Evolutionary conservation across 2,888 invertebrate species (phyloP), one percentile per base, ranked within the genome.

Genomic region (Synanthedon andrenaeformis): DNA sequence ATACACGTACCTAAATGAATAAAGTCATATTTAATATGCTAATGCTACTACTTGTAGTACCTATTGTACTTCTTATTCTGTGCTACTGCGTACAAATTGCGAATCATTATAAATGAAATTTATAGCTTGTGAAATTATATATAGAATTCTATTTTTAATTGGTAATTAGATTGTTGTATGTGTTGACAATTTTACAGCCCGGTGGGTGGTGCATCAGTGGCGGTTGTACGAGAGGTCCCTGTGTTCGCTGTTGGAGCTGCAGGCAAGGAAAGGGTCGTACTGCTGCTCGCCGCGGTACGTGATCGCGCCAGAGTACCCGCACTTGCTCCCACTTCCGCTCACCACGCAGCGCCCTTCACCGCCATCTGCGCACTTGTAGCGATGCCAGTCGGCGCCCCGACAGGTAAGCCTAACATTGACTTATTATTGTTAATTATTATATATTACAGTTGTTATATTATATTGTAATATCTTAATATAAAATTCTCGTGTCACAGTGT

Each of bases 281-380:
- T 85, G 83, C 76, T 84, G 83, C 64, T 76, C 81, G 53, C 78
- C 83, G 58, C 79, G 82, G 51, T 86, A 81, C 70, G 74, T 83
- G 66, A 69, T 83, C 55, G 79, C 84, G 62, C 83, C 81, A 54
- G 84, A 84, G 64, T 82, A 82, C 73, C 70, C 76, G 42, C 80
- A 75, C 59, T 62, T 82, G 57, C 71, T 81, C 58, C 83, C 82
- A 60, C 65, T 84, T 62, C 82, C 79, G 56, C 79, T 82, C 59
- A 76, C 81, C 59, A 78, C 80, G 67, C 72, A 72, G 69, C 69
- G 83, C 53, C 65, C 74, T 42, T 78, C 84, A 58, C 86, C 86
- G 64, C 85, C 85, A 62, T 85, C 86, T 41, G 85, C 86, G 74
- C 86, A 84, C 75, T 82, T 85, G 82, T 86, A 86, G 85, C 86